These are phyloP conservation scores for Desoria tigrina DNA, from an alignment of 2,888 invertebrate genomes.

Conservation along the genomic window DNA sequence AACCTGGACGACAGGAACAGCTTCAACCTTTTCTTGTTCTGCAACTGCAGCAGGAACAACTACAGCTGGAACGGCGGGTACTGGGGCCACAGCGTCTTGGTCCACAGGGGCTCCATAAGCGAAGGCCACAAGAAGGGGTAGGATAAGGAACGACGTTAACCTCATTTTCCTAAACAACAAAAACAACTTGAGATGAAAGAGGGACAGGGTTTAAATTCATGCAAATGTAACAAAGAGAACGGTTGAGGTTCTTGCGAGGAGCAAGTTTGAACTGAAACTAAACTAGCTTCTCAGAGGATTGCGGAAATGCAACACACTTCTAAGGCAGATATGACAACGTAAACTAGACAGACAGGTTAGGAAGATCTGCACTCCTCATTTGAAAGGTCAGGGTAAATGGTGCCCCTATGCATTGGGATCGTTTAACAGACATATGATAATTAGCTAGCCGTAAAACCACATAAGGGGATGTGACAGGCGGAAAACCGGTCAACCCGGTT, in stretches of 20 bases:
- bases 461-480: conserved; percentile 16
- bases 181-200: background rate
- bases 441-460: background rate
- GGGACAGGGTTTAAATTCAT: background rate
- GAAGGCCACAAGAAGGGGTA: conserved; percentile 46
- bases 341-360: conserved; percentile 19
- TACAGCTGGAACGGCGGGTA: conserved; percentile 23
- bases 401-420: conserved; percentile 10
- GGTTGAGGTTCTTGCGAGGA: background rate
- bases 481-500: conserved; percentile 52
- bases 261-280: conserved; percentile 15
- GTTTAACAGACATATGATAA: conserved; percentile 5
- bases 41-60: conserved; percentile 17
- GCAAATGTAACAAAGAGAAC: conserved; percentile 11
- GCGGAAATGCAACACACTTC: conserved; percentile 25
- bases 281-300: conserved; percentile 3
- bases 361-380: conserved; percentile 19
- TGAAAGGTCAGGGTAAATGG: conserved; percentile 30
- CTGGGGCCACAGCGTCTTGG: conserved; percentile 16
- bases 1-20: conserved; percentile 5
- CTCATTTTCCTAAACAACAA: conserved; percentile 48
- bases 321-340: conserved; percentile 4
- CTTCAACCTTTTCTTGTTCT: conserved; percentile 7
- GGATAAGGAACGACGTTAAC: conserved; percentile 47
- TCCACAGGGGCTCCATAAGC: conserved; percentile 48